Conservation (phyloP, 1,140 invertebrate genomes). For the Scylla paramamosain region DNA sequence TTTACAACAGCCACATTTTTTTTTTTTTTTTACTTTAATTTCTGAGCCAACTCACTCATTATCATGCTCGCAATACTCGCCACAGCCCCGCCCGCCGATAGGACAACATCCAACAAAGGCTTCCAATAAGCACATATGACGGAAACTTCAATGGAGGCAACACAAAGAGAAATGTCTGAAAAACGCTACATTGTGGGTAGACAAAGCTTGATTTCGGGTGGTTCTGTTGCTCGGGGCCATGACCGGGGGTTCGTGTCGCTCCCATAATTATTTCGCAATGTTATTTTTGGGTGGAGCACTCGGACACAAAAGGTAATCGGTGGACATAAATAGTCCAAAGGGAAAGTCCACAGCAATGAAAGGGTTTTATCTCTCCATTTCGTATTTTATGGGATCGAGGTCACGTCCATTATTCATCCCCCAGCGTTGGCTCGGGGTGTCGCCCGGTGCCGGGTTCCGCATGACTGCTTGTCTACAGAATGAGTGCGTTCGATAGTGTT, state of each 20-base stretch:
- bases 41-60: background rate
- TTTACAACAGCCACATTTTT: no score
- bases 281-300: slow-evolving; percentile 66
- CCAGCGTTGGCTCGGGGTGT: background rate
- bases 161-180: slow-evolving; percentile 52
- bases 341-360: background rate
- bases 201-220: slow-evolving; percentile 49
- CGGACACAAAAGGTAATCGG: slow-evolving; percentile 60
- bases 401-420: slow-evolving; percentile 22
- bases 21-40: no score
- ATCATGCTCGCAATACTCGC: background rate
- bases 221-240: no score
- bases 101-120: background rate
- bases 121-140: no score
- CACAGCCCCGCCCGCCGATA: background rate
- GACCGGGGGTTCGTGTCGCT: slow-evolving; percentile 35
- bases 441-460: no score
- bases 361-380: slow-evolving; percentile 14
- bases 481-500: no score
- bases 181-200: slow-evolving; percentile 21
- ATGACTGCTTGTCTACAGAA: no score
- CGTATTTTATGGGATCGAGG: slow-evolving; percentile 8
- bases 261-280: slow-evolving; percentile 64
- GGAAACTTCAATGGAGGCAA: background rate
- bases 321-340: slow-evolving; percentile 60